Conservation (phyloP, 2,888 invertebrate genomes). For the Aporophyla nigra region DNA sequence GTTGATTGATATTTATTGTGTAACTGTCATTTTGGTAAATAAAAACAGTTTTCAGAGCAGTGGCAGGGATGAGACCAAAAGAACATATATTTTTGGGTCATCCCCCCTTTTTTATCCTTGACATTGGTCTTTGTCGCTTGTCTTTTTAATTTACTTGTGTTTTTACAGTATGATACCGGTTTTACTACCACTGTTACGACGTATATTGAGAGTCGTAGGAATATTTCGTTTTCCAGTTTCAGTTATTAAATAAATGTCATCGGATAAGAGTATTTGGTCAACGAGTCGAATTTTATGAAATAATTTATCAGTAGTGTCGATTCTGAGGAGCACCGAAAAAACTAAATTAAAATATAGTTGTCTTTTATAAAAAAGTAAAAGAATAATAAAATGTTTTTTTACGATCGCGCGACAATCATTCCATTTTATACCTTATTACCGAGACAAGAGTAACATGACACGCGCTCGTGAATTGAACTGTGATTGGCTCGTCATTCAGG, state of each 20-base stretch:
- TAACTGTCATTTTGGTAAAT: not conserved
- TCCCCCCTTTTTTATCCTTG: not conserved
- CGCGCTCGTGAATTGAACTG: not conserved
- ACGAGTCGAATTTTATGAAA: not conserved
- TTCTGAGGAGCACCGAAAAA: constrained; percentile 3
- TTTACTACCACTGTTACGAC: not conserved
- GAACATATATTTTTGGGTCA: not conserved
- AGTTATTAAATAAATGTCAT: not conserved
- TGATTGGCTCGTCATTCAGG: not conserved
- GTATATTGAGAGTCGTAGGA: not conserved
- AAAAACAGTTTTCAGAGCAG: not conserved
- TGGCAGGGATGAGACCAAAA: not conserved
- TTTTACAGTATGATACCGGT: not conserved
- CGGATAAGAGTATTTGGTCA: not conserved
- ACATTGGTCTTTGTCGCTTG: not conserved
- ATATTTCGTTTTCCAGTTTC: not conserved
- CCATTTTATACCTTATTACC: constrained; percentile 1
- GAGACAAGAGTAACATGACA: not conserved
- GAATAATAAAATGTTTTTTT: not conserved
- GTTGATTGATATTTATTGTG: constrained; percentile 24
- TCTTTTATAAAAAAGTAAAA: not conserved
- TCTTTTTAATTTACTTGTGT: not conserved
- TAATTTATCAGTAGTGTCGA: not conserved
- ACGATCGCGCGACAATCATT: not conserved
- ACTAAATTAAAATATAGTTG: not conserved